Conservation (phyloP, 2,113 vertebrate species). For the Centropus unirufus region DNA sequence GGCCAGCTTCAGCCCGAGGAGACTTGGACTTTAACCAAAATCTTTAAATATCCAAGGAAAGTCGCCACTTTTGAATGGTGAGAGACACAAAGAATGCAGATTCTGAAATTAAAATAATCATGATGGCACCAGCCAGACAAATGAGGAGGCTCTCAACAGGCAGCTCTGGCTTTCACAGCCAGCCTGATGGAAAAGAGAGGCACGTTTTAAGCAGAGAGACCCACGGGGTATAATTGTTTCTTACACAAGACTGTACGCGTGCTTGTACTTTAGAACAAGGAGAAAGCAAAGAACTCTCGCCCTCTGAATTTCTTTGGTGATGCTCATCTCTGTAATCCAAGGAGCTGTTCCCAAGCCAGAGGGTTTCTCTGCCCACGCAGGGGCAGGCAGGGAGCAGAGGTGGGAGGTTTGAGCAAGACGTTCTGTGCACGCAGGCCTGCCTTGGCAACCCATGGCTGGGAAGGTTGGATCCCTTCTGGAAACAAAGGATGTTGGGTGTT, state of each 20-base stretch:
- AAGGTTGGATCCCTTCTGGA: background rate
- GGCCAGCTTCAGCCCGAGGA: background rate
- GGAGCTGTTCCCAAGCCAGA: background rate
- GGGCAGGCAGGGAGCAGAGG: rapidly evolving
- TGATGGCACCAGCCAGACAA: background rate
- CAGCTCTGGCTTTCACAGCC: background rate
- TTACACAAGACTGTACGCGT: background rate
- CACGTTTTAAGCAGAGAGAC: background rate
- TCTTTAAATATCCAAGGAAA: background rate
- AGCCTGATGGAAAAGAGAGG: background rate
- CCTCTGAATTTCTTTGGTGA: background rate
- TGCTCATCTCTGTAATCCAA: background rate
- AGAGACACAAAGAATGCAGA: background rate
- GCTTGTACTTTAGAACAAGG: background rate
- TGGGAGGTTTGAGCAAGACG: background rate
- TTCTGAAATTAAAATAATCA: background rate
- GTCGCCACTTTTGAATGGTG: background rate
- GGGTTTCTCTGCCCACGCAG: background rate
- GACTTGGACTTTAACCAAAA: background rate
- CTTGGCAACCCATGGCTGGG: background rate
- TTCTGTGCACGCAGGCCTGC: background rate
- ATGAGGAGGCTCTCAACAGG: background rate
- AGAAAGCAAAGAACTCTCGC: background rate
- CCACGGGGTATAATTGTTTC: background rate
- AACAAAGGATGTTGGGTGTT: background rate